Base-by-base conservation (phyloP, 2,797 vertebrate species). In the Gadopsis bispinosus region DNA sequence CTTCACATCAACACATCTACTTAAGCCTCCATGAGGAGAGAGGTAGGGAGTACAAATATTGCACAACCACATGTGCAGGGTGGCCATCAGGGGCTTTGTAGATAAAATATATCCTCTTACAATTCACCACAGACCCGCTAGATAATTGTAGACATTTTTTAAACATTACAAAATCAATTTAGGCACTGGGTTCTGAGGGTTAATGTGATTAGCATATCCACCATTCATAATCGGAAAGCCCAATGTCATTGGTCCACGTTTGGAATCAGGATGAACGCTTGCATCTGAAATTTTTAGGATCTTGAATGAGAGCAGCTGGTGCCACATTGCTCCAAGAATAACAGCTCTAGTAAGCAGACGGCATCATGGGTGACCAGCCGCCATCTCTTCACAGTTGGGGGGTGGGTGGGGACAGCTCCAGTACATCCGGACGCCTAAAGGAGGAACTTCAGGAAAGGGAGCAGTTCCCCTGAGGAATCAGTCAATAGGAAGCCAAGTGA, bases 11-110 rank as follows among this genome's bases (percentile, higher is more conserved):
- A 26, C 39, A 39, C 35, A 59, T 68, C 45, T 54, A 45, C 33
- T 50, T 31, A 53, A 77, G 77, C 65, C 86, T 82, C 83, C 75
- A 13, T 39, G 26, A 73, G 81, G 70, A 74, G 78, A 87, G 88
- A 90, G 88, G 90, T 85, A 92, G 88, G 72, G 79, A 84, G 77
- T 70, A 69, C 60, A 80, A 64, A 74, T 4, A 79, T 69, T 53
- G 50, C 75, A 59, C 11, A 29, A 58, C 61, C 68, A 51, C 45
- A 20, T n/a, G 63, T 53, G 61, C 69, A 79, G 13, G 56, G 19
- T 35, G 61, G 54, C 80, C 29, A 77, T 75, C n/a, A 45, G 58
- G 75, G 80, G 73, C 48, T 9, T 71, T 64, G 43, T 45, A 65
- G 64, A 81, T 75, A 73, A 83, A 78, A 87, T 14, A 69, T 5